Evolutionary conservation across 2,113 vertebrate species (phyloP), one percentile per base, ranked within the genome.

Genomic region (Urocitellus parryii): DNA sequence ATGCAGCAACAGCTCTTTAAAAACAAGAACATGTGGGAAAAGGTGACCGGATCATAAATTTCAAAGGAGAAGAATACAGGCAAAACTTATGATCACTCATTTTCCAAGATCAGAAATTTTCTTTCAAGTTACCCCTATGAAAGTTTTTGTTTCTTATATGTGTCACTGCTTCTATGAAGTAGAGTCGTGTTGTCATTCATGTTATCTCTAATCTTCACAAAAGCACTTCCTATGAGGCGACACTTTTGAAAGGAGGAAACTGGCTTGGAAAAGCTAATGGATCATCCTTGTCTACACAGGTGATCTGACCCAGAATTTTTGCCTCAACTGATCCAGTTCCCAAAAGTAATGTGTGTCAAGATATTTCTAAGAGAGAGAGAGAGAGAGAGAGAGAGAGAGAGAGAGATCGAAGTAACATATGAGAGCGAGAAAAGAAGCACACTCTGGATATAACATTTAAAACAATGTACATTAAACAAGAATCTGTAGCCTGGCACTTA

Each of bases 51-150:
- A 39, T 85, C n/a, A 65, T 34, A 81, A 11, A 80, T 93, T 94
- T 93, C 27, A 48, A 96, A 88, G 22, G 7, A 53, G 8, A 97
- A 77, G 51, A 53, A 90, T 88, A 90, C 20, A 56, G 6, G 7
- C 14, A 93, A 82, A 92, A 0, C 8, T 77, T 72, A 79, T 70
- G 37, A 61, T 34, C n/a, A 32, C 13, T 39, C 18, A 76, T 73
- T 1, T 63, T 81, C 67, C 83, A 70, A 20, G 24, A 82, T 80
- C 42, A 94, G 42, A 95, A 67, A 74, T 74, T 85, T 82, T 48
- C 45, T 93, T 93, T 86, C 39, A 79, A 53, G 51, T 82, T 93
- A 79, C 34, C 12, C 22, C 29, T 20, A 53, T 32, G 51, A 95
- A 65, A 61, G 48, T 2, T 93, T 88, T 65, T 92, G 9, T 74